These are phyloP conservation scores for Xylocopa sonorina DNA, from an alignment of 1,140 invertebrate species.

Conservation along the genomic window DNA sequence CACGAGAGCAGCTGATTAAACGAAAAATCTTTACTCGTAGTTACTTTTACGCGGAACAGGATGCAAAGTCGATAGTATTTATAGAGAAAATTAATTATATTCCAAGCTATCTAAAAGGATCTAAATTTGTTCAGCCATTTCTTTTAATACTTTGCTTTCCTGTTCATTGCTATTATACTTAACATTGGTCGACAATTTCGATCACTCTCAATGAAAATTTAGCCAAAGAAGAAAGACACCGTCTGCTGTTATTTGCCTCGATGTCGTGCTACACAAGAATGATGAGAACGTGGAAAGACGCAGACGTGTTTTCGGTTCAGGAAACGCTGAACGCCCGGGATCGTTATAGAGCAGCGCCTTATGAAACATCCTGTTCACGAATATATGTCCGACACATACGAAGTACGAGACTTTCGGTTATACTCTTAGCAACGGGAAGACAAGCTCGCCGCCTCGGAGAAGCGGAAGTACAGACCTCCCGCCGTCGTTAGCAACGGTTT, in stretches of 20 bases:
- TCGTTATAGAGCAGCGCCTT: conserved; percentile 41
- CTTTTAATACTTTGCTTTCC: no score
- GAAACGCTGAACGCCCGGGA: conserved; percentile 28
- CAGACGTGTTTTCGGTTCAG: conserved; percentile 30
- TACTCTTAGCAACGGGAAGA: neutral
- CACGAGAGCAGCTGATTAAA: neutral
- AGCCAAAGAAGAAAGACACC: neutral
- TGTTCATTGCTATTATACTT: neutral
- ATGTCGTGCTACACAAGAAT: neutral
- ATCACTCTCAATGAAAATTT: neutral
- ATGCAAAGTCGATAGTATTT: neutral
- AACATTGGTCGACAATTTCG: neutral
- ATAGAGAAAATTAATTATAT: no score
- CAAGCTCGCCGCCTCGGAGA: neutral
- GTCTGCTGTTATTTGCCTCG: neutral
- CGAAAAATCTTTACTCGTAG: neutral
- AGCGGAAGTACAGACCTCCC: conserved; percentile 4
- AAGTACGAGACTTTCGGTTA: conserved; percentile 20
- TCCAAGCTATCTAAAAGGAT: no score
- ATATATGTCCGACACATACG: conserved; percentile 31
- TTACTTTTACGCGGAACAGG: neutral
- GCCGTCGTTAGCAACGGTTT: neutral
- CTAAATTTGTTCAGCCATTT: no score
- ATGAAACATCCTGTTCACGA: conserved; percentile 51
- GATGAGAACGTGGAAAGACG: neutral